phyloP scores from a whole-genome alignment of 2,888 invertebrate species.

The Ptychoptera contaminata region DNA sequence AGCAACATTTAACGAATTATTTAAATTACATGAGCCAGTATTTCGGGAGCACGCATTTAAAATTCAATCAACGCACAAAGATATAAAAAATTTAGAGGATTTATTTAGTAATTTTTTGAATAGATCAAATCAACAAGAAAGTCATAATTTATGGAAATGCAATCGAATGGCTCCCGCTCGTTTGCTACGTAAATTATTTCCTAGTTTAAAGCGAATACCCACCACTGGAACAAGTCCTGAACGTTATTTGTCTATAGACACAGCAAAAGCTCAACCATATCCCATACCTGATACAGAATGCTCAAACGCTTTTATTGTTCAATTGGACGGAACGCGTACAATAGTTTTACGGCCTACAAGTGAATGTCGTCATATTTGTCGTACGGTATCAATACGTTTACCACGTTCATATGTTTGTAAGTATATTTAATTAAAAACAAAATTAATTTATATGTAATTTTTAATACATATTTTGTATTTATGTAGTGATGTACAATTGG shows the following conservation, averaged over 20 bases:
- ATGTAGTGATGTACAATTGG: slow-evolving; percentile 60
- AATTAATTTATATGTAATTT: background rate
- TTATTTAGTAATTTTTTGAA: slow-evolving; percentile 25
- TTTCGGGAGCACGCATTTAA: slow-evolving; percentile 49
- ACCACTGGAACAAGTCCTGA: slow-evolving; percentile 63
- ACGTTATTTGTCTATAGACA: slow-evolving; percentile 60
- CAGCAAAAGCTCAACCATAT: slow-evolving; percentile 47
- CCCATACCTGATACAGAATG: slow-evolving; percentile 67
- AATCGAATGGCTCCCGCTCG: slow-evolving; percentile 62
- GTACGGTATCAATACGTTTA: slow-evolving; percentile 51
- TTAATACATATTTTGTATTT: slow-evolving; percentile 11
- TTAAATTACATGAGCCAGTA: slow-evolving; percentile 38
- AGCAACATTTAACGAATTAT: slow-evolving; percentile 38
- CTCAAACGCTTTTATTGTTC: slow-evolving; percentile 59
- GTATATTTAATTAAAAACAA: slow-evolving; percentile 22
- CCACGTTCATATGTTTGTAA: slow-evolving; percentile 61
- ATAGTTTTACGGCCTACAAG: slow-evolving; percentile 59
- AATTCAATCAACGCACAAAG: slow-evolving; percentile 25
- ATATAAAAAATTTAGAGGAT: slow-evolving; percentile 26
- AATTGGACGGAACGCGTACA: slow-evolving; percentile 54
- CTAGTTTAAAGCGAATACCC: slow-evolving; percentile 51
- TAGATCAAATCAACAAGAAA: slow-evolving; percentile 16
- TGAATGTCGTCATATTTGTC: slow-evolving; percentile 58
- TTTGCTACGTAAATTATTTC: slow-evolving; percentile 53
- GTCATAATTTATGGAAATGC: slow-evolving; percentile 41